Percentiles rank a stretch among this genome's conserved stretches.
These are phyloP conservation scores for Colius striatus DNA, from an alignment of 2,113 vertebrate species.

Conservation along the genomic window DNA sequence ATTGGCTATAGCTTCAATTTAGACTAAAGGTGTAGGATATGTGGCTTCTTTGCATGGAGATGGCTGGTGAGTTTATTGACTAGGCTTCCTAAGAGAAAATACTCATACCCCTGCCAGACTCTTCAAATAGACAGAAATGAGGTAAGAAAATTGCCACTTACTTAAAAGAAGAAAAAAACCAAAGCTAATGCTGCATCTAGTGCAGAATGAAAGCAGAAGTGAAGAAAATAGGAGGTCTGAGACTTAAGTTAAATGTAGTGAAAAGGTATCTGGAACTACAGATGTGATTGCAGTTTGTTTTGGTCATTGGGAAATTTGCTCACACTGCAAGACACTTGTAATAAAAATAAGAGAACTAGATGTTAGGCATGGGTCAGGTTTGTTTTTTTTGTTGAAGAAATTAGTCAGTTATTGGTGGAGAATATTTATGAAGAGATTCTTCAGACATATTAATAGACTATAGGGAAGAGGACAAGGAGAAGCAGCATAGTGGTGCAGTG, in stretches of 20 bases:
- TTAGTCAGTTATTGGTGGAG: not conserved
- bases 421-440: not conserved
- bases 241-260: not conserved
- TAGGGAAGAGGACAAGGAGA: not conserved
- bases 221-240: not conserved
- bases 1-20: not conserved
- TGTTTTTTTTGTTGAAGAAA: not conserved
- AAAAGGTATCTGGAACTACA: not conserved
- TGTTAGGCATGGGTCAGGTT: not conserved
- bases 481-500: not conserved
- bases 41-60: not conserved
- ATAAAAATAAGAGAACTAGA: not conserved
- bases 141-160: not conserved
- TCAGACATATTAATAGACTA: not conserved
- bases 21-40: not conserved
- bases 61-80: not conserved
- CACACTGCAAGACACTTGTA: not conserved
- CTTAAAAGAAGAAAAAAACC: not conserved
- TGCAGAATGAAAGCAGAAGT: not conserved
- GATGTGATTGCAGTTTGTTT: not conserved
- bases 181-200: not conserved
- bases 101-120: not conserved
- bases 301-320: not conserved
- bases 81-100: not conserved
- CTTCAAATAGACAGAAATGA: not conserved